Evolutionary conservation across 2,797 vertebrate species (phyloP).

Genomic region (Heliangelus exortis): DNA sequence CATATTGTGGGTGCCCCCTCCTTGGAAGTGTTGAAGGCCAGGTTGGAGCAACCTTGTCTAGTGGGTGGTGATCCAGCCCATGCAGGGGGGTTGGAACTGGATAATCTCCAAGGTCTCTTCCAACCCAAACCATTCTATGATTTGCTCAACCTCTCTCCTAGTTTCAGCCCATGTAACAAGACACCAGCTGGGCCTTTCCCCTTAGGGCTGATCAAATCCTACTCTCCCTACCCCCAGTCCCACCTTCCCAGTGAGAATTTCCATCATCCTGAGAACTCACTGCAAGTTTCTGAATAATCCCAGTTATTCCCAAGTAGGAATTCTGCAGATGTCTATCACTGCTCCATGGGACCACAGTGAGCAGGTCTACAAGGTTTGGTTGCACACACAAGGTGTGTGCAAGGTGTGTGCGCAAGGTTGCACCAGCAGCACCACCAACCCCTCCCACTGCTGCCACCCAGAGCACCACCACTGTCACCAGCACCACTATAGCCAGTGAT

Average conservation of each 20-base stretch:
- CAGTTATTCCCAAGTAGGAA: not conserved
- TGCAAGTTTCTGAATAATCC: not conserved
- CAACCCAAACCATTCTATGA: too few relatives aligned
- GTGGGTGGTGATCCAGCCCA: too few relatives aligned
- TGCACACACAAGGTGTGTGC: rapidly evolving
- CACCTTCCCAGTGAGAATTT: not conserved
- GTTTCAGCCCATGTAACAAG: not conserved
- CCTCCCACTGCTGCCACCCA: not conserved
- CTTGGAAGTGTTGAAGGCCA: too few relatives aligned
- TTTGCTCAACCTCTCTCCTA: not conserved
- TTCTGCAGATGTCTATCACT: not conserved
- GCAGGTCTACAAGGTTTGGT: not conserved
- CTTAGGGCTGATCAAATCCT: not conserved
- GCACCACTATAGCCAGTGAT: too few relatives aligned
- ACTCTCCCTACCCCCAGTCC: not conserved
- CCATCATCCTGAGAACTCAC: not conserved
- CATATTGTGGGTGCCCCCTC: not conserved
- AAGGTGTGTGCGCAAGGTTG: too few relatives aligned
- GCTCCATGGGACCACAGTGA: rapidly evolving
- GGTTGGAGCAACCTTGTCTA: too few relatives aligned
- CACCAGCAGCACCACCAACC: not conserved
- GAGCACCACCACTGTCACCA: not conserved
- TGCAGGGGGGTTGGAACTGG: too few relatives aligned
- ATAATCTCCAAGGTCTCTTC: too few relatives aligned
- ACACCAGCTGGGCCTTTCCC: not conserved